A percentile compares a stretch with the other conserved stretches of the same genome.
These are phyloP conservation scores for Drosophila atripex DNA, from an alignment of 2,888 invertebrate genomes.

Conservation along the genomic window DNA sequence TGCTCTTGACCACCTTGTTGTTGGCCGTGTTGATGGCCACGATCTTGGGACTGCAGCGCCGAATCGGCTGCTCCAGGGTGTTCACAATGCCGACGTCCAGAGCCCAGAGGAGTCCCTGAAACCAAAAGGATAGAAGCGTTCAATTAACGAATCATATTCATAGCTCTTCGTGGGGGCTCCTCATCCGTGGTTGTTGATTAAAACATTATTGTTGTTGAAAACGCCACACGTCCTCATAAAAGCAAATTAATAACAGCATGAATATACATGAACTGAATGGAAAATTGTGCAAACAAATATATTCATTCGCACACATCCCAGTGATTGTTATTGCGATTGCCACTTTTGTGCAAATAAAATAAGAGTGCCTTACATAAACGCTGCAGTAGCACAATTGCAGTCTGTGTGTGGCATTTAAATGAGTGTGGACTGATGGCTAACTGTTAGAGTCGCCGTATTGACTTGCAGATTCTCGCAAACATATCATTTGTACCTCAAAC, in stretches of 20 bases:
- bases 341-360: conserved; percentile 42
- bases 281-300: conserved; percentile 44
- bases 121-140: conserved; percentile 14
- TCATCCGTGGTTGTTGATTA: conserved; percentile 26
- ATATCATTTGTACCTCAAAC: conserved; percentile 5
- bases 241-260: conserved; percentile 19
- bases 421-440: conserved; percentile 18
- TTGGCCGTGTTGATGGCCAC: conserved; percentile 86
- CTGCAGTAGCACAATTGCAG: conserved; percentile 15
- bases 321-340: conserved; percentile 19
- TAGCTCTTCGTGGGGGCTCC: conserved; percentile 50
- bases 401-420: conserved; percentile 44
- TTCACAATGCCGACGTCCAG: conserved; percentile 87
- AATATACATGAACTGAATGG: conserved; percentile 24
- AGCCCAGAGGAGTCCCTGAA: conserved; percentile 86
- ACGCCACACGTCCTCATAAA: conserved; percentile 18
- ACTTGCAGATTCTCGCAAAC: conserved; percentile 5
- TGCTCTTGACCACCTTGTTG: conserved; percentile 86
- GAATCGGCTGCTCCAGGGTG: conserved; percentile 86
- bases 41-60: conserved; percentile 86
- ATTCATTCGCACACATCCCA: conserved; percentile 6
- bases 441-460: conserved; percentile 6
- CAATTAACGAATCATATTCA: conserved; percentile 15
- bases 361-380: conserved; percentile 38
- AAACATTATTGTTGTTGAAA: conserved; percentile 27